Base-by-base conservation (phyloP, 1,140 invertebrate species). In the Drosophila suzukii region DNA sequence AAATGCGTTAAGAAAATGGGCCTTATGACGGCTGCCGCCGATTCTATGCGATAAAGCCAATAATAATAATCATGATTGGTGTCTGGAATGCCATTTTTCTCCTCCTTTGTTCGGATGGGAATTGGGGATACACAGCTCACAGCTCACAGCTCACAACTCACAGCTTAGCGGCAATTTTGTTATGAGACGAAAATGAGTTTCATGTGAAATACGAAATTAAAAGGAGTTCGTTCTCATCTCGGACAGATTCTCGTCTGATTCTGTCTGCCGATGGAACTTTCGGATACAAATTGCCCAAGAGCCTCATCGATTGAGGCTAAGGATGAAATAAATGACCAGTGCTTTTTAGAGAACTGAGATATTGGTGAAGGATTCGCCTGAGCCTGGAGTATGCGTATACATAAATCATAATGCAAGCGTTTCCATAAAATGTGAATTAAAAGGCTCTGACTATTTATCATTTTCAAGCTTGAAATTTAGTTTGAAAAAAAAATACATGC, bases 51-150 rank as follows among this genome's bases (percentile, higher is more conserved):
- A 53, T 78, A 80, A 71, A 71, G 81, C 81, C 76, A 78, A 74
- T 74, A 83, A 83, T 83, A 83, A 83, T 83, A 83, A 83, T 84
- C 75, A 83, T 83, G 80, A 83, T 83, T 83, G 80, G 81, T 83
- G 81, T 83, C 81, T 83, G 80, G 80, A 54, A 78, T 78, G 80
- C 61, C 75, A 78, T 78, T 72, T 72, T 58, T 60, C 27, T 65
- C 41, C 34, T 56, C 54, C 60, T 44, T 56, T 32, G 46, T 73
- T 55, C 53, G 55, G n/a, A 12, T 4, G 10, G 30, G 24, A 27
- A 27, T 27, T 27, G 27, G 27, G 39, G 36, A 62, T 67, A 17
- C 65, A 27, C 58, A 72, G 41, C 58, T 58, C 43, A 47, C 58
- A 72, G 41, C 58, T 58, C 43, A 47, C 27, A 43, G 11, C 47